These are phyloP conservation scores for Aldrovandia affinis DNA, from an alignment of 2,797 vertebrate genomes.

Conservation along the genomic window DNA sequence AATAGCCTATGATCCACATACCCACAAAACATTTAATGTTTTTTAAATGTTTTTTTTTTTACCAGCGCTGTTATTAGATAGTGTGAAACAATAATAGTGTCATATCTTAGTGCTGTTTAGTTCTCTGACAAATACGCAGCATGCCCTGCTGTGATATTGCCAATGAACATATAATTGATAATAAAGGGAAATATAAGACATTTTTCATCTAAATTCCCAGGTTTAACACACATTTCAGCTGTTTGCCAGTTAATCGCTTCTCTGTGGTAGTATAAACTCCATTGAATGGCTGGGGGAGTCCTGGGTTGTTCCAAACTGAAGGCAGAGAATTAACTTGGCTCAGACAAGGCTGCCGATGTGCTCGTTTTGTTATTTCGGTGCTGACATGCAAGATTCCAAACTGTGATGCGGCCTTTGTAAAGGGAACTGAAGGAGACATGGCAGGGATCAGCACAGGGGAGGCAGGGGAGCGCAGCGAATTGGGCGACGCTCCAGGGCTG, in stretches of 20 bases:
- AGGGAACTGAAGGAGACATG: slow-evolving; percentile 56
- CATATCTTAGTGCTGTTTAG: too few relatives aligned
- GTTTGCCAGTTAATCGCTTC: not conserved
- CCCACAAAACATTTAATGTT: not conserved
- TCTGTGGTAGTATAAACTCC: not conserved
- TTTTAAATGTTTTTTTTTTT: not conserved
- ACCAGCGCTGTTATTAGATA: too few relatives aligned
- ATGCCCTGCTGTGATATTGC: too few relatives aligned
- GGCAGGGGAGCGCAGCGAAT: slow-evolving; percentile 72
- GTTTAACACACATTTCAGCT: not conserved
- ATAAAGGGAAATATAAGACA: too few relatives aligned
- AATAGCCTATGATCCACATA: not conserved
- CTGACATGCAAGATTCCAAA: slow-evolving; percentile 19
- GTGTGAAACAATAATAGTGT: too few relatives aligned
- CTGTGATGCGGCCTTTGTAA: slow-evolving; percentile 21
- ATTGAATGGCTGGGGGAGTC: not conserved
- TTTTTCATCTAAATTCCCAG: not conserved
- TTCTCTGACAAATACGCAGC: too few relatives aligned
- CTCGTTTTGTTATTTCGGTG: not conserved
- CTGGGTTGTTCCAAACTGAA: not conserved
- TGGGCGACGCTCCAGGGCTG: slow-evolving; percentile 61
- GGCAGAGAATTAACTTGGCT: not conserved
- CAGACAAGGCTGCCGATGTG: not conserved
- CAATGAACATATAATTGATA: too few relatives aligned
- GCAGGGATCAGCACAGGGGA: slow-evolving; percentile 74